phyloP scores from a whole-genome alignment of 2,113 vertebrate species.

The Pangasianodon hypophthalmus region DNA sequence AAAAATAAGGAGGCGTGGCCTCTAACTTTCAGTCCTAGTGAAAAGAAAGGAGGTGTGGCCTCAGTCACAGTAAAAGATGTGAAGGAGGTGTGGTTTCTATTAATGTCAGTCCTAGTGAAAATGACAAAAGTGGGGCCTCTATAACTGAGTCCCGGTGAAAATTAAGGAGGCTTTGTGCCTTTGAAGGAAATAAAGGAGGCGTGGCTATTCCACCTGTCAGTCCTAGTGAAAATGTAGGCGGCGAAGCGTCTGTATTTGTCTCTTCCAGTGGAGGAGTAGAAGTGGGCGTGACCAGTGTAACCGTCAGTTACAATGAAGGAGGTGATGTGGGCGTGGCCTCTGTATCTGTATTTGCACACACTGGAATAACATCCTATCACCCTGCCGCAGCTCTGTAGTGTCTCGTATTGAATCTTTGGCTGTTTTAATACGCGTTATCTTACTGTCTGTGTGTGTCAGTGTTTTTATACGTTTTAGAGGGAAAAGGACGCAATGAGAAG shows the following conservation, averaged over 20 bases:
- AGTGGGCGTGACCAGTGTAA: neutral
- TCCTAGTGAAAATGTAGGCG: neutral
- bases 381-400: neutral
- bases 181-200: neutral
- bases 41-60: too few species aligned
- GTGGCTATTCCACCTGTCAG: neutral
- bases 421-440: neutral
- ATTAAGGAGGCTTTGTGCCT: too few species aligned
- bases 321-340: neutral
- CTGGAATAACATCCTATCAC: neutral
- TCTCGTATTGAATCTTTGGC: neutral
- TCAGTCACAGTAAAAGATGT: neutral
- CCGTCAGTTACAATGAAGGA: neutral
- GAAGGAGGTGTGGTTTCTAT: neutral
- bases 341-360: neutral
- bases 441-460: neutral
- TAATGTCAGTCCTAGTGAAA: neutral
- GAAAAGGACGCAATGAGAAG: too few species aligned
- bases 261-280: neutral
- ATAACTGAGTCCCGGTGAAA: neutral
- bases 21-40: too few species aligned
- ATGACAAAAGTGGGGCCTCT: neutral
- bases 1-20: neutral
- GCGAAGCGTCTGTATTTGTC: neutral
- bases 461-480: too few species aligned